These are phyloP conservation scores for Phyllotis vaccarum DNA, from an alignment of 2,797 vertebrate genomes.

Conservation along the genomic window DNA sequence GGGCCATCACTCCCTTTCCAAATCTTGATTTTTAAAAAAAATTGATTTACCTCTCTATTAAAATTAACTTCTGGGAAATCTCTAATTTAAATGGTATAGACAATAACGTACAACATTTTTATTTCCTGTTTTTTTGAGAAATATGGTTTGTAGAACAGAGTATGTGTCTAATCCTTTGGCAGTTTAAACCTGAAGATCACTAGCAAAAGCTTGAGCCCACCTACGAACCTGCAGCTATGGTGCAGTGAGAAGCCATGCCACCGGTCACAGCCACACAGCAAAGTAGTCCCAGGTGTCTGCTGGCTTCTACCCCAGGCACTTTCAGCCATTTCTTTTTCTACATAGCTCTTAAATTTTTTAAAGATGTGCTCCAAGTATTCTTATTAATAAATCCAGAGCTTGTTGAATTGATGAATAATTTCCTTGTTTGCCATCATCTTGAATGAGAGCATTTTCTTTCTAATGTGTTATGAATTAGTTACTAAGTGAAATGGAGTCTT, in stretches of 20 bases:
- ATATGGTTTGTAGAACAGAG: neutral
- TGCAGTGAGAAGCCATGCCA: neutral
- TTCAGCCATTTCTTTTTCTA: neutral
- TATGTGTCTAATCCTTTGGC: neutral
- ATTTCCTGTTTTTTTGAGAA: neutral
- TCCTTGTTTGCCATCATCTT: conserved; percentile 56
- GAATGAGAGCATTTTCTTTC: conserved; percentile 69
- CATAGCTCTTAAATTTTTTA: neutral
- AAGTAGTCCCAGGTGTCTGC: neutral
- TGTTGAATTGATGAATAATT: conserved; percentile 55
- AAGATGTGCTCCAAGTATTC: conserved; percentile 1
- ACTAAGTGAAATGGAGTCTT: conserved; percentile 59
- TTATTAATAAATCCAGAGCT: conserved; percentile 40
- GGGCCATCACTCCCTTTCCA: neutral
- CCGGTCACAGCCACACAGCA: neutral
- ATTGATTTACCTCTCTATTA: conserved; percentile 13
- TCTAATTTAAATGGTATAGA: neutral
- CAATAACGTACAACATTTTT: neutral
- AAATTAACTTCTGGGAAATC: neutral
- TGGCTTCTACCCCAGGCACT: neutral
- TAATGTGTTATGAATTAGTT: conserved; percentile 66
- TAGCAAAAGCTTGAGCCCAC: neutral
- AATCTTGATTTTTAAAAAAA: neutral
- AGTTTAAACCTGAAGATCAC: neutral
- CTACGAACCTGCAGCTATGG: neutral